Evolutionary conservation across 1,140 invertebrate genomes (phyloP).

Genomic region (Brachionus rotundiformis): DNA sequence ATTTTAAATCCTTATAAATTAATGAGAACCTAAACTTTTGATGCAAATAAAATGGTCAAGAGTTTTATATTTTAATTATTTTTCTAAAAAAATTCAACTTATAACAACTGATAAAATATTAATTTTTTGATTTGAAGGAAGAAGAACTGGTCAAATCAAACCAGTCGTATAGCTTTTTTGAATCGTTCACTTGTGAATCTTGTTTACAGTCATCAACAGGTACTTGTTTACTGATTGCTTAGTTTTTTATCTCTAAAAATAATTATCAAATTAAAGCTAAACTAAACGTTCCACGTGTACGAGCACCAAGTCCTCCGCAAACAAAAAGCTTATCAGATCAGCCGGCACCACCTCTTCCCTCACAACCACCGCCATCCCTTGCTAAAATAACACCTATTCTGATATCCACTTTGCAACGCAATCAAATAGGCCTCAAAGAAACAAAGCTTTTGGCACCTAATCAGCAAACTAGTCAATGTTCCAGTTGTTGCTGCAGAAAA

Average conservation of each 20-base stretch:
- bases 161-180: constrained; percentile 4
- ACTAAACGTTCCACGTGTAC: constrained; percentile 17
- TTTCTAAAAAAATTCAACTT: background rate
- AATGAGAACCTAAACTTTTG: background rate
- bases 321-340: background rate
- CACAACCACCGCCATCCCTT: constrained; percentile 26
- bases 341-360: constrained; percentile 19
- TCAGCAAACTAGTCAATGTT: background rate
- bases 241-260: background rate
- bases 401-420: background rate
- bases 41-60: background rate
- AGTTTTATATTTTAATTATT: background rate
- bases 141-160: constrained; percentile 34
- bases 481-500: background rate
- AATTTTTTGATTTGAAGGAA: constrained; percentile 2
- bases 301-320: background rate
- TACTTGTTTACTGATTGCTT: background rate
- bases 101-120: background rate
- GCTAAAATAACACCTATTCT: constrained; percentile 36
- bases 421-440: background rate
- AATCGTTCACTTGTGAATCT: constrained; percentile 18
- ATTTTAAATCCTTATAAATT: background rate
- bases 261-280: constrained; percentile 11
- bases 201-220: constrained; percentile 14
- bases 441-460: constrained; percentile 16